A percentile compares a stretch with the other conserved stretches of the same genome.
These are phyloP conservation scores for Nasonia vitripennis DNA, from an alignment of 1,140 invertebrate genomes.

Conservation along the genomic window DNA sequence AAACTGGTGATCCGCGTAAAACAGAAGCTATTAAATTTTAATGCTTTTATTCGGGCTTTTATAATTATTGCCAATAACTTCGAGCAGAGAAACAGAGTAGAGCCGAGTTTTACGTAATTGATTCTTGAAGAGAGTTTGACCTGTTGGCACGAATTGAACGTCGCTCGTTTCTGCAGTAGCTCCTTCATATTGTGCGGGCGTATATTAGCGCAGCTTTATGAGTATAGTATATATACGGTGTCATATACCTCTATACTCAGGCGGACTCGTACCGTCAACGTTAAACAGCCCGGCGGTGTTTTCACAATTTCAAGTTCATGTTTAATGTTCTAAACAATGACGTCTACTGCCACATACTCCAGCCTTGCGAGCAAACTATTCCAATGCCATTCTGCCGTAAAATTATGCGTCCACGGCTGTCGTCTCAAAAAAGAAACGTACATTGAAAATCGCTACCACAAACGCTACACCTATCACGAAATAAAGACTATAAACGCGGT, in stretches of 20 bases:
- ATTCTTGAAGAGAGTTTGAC: background rate
- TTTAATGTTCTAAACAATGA: slow-evolving; percentile 5
- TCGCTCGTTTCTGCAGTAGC: background rate
- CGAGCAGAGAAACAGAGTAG: background rate
- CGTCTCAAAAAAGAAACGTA: background rate
- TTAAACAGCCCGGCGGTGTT: background rate
- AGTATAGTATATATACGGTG: background rate
- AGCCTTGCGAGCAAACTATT: background rate
- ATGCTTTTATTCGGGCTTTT: background rate
- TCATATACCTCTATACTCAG: background rate
- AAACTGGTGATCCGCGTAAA: background rate
- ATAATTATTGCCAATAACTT: background rate
- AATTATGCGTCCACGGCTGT: background rate
- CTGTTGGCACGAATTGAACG: background rate
- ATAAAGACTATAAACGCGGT: background rate
- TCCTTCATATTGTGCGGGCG: background rate
- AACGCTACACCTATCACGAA: background rate
- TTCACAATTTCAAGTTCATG: slow-evolving; percentile 1
- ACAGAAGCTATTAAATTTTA: background rate
- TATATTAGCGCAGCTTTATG: background rate
- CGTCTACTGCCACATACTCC: no score
- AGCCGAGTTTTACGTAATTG: background rate
- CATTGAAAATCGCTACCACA: background rate
- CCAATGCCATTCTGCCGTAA: background rate
- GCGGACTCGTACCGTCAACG: background rate